These are phyloP conservation scores for Alces alces DNA, from an alignment of 2,113 vertebrate species.

Conservation along the genomic window DNA sequence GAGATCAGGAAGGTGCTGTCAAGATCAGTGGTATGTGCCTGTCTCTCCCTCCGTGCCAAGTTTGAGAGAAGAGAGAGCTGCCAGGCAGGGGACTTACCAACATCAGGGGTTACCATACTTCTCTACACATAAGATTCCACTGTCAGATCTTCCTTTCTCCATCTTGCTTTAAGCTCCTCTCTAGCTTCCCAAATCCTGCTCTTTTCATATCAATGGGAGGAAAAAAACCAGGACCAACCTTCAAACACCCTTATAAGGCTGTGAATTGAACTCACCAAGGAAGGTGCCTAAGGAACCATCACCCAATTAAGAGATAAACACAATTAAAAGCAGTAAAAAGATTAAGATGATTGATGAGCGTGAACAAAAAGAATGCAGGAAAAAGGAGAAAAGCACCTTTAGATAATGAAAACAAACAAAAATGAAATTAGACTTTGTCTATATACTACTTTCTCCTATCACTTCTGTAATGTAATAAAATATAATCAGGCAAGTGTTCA, in stretches of 20 bases:
- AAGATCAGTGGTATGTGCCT: accelerated
- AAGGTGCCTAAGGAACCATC: not conserved
- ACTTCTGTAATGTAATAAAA: not conserved
- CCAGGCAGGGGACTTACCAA: not conserved
- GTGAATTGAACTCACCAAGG: not conserved
- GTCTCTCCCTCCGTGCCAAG: not conserved
- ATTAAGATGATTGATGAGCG: not conserved
- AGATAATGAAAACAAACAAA: not conserved
- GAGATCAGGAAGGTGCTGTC: not conserved
- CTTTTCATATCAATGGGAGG: not conserved
- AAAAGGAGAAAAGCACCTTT: not conserved
- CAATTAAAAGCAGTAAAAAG: not conserved
- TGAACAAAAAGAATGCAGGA: not conserved
- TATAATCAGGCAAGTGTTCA: not conserved
- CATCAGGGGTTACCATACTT: not conserved
- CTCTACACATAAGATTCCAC: not conserved
- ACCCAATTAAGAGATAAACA: not conserved
- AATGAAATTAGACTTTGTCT: not conserved
- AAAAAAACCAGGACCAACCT: not conserved
- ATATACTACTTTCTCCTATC: not conserved
- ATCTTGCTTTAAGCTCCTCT: not conserved
- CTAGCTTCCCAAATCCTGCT: not conserved
- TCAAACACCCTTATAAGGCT: not conserved
- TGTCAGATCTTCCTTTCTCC: not conserved
- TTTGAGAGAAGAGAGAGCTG: not conserved